Percentiles rank a stretch among this genome's conserved stretches.
Evolutionary conservation across 2,113 vertebrate genomes (phyloP).

Genomic region (Alaudala cheleensis): DNA sequence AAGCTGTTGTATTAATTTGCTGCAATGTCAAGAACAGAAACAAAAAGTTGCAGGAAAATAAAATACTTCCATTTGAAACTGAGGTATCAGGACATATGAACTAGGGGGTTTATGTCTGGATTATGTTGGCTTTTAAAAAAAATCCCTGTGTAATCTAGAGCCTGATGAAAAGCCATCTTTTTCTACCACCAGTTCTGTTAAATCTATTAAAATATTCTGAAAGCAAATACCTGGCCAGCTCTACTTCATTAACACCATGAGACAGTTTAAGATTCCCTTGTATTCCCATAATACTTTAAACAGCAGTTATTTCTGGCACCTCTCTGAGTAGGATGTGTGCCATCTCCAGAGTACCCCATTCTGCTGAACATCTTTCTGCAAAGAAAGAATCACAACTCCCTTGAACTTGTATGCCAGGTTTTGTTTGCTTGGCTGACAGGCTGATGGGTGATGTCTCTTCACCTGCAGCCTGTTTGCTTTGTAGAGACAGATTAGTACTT

Average conservation of each 20-base stretch:
- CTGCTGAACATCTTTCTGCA: background rate
- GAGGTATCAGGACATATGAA: background rate
- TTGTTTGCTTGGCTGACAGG: background rate
- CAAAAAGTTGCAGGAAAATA: background rate
- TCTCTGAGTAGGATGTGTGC: accelerated
- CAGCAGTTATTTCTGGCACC: background rate
- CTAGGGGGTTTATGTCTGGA: accelerated
- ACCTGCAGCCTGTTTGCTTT: background rate
- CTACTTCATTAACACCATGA: background rate
- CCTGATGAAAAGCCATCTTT: background rate
- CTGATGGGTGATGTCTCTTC: background rate
- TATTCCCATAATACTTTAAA: background rate
- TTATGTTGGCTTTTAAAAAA: background rate
- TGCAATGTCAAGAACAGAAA: background rate
- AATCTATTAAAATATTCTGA: background rate
- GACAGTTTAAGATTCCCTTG: background rate
- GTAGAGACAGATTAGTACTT: background rate
- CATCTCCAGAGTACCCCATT: background rate
- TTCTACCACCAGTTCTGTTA: background rate
- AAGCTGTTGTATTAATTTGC: background rate
- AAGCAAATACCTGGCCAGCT: background rate
- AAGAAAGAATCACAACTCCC: background rate
- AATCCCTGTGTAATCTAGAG: background rate
- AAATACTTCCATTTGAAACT: background rate
- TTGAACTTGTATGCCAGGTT: background rate